Evolutionary conservation across 2,888 invertebrate species (phyloP), one percentile per base, ranked within the genome.

Genomic region (Lasioglossum marginatum): DNA sequence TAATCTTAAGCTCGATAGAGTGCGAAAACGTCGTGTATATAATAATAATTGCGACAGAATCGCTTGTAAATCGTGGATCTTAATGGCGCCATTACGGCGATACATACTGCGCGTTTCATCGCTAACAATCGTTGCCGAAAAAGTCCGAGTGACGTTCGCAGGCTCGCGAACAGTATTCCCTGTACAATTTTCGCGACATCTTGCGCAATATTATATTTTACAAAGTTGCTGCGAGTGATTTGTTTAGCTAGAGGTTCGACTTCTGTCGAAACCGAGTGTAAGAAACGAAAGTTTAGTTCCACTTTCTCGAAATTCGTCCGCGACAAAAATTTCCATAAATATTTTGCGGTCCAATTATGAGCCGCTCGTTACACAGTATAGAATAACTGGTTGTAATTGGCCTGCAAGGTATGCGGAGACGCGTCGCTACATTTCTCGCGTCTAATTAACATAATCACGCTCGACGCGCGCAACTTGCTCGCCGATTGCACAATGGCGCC

Each of bases 361-460:
- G n/a, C 14, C 31, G 40, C 27, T 27, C 23, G 71, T 43, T 31
- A 34, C 12, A 34, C 19, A 43, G 40, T 43, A 19, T 31, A 71
- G 43, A 68, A 14, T 48, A 37, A 19, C 74, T 76, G 81, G 76
- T 76, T 81, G 43, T 82, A 74, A 88, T 85, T 74, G 34, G 52
- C 48, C 34, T 23, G 66, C 23, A 57, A 27, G 71, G 45, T 73
- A 43, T 63, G 52, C 43, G 81, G 52, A 71, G 40, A 52, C 70
- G 48, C 43, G 52, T 77, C 63, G 70, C n/a, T 81, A 60, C 76
- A 43, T 63, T 74, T 52, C 57, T 48, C 63, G 57, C 34, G 34
- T 52, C 70, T 74, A 84, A 84, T 84, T 84, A 84, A 75, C 84
- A 84, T 84, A 84, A 84, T 82, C 66, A 81, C 72, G 43, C 40